These are phyloP conservation scores for Zaprionus tsacasi DNA, from an alignment of 1,140 invertebrate genomes.

Conservation along the genomic window DNA sequence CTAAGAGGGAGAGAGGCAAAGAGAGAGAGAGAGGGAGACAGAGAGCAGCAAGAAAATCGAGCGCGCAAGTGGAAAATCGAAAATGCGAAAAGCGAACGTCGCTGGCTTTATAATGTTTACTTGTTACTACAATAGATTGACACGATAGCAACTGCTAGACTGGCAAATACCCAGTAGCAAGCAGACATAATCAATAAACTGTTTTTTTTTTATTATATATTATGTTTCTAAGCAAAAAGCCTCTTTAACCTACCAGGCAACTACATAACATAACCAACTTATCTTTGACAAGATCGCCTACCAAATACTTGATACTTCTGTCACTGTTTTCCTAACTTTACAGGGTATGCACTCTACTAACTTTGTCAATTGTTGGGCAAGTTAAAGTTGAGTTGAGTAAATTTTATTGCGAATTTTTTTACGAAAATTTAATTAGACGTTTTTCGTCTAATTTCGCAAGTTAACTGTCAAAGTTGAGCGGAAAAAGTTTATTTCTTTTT, in stretches of 20 bases:
- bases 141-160: background rate
- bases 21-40: background rate
- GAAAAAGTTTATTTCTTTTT: constrained; percentile 30
- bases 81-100: constrained; percentile 18
- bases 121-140: background rate
- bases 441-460: constrained; percentile 25
- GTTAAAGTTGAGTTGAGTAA: constrained; percentile 10
- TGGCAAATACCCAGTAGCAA: background rate
- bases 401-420: constrained; percentile 11
- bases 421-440: constrained; percentile 64
- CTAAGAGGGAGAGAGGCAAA: constrained; percentile 26
- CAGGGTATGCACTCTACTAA: background rate
- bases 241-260: too few species aligned
- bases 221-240: too few species aligned
- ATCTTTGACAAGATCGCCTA: background rate
- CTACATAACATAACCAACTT: too few species aligned
- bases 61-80: constrained; percentile 71
- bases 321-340: background rate
- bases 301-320: too few species aligned
- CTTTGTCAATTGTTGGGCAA: constrained; percentile 6
- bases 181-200: too few species aligned
- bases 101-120: background rate
- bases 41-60: constrained; percentile 38
- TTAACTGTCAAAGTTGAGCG: constrained; percentile 52
- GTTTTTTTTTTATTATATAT: too few species aligned